phyloP scores from a whole-genome alignment of 2,113 vertebrate genomes.

The Perognathus longimembris region DNA sequence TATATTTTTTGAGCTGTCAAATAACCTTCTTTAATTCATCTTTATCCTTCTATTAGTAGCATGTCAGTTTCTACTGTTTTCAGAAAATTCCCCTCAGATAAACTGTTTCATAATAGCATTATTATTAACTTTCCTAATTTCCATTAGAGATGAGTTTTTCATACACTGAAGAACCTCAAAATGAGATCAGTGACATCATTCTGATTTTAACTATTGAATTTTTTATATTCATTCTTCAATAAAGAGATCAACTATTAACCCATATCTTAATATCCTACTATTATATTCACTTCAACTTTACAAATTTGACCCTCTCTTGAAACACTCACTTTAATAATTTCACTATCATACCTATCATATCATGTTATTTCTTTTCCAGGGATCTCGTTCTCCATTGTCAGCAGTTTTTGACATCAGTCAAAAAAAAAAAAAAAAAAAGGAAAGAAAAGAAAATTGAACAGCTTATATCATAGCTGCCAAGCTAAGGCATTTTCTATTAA shows the following conservation, averaged over 20 bases:
- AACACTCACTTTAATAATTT: not conserved
- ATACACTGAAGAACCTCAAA: not conserved
- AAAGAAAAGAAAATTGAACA: not conserved
- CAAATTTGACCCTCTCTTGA: not conserved
- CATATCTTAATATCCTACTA: not conserved
- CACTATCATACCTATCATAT: not conserved
- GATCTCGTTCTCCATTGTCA: not conserved
- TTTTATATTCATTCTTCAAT: not conserved
- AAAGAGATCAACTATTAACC: not conserved
- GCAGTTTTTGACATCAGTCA: not conserved
- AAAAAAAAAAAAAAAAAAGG: not conserved
- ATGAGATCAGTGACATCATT: not conserved
- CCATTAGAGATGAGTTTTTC: not conserved
- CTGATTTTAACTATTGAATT: constrained; percentile 2
- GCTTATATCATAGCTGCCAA: not conserved
- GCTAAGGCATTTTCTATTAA: not conserved
- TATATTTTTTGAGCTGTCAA: not conserved
- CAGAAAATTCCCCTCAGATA: not conserved
- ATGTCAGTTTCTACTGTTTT: accelerated
- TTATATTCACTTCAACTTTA: not conserved
- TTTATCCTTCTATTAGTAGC: not conserved
- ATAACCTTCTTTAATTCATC: not conserved
- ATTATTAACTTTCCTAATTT: not conserved
- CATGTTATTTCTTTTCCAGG: not conserved
- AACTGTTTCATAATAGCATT: not conserved